Evolutionary conservation across 2,797 vertebrate species (phyloP), one percentile per base, ranked within the genome.

Genomic region (Cuniculus paca): DNA sequence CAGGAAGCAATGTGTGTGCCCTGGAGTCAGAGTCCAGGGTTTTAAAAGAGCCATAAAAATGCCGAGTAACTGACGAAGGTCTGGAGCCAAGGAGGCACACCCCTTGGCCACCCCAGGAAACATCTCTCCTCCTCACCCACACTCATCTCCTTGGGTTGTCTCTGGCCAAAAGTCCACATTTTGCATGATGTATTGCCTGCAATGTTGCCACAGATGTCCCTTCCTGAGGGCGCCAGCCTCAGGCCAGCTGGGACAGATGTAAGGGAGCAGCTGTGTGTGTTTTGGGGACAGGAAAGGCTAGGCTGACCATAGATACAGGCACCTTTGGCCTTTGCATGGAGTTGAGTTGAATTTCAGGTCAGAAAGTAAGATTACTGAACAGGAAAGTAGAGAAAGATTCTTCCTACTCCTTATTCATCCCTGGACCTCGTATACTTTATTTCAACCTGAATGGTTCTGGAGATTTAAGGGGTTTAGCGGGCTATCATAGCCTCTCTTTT

Each of bases 21-120:
- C 56, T 82, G 45, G 68, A 88, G 50, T 74, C 42, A n/a, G 77
- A 92, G 83, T 84, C 26, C 42, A 81, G 70, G 45, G 61, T 72
- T 95, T 31, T 58, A 78, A 91, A 85, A 80, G 86, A 94, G n/a
- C 45, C 87, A 90, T 93, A 97, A 91, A 97, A 91, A 95, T 88
- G 77, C 83, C 79, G 72, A 70, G 75, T 82, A 79, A 83, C 48
- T 90, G 89, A 89, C 4, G 1, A 63, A 85, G 39, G 7, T 91
- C 93, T 91, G 90, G 58, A 83, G 39, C 34, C 17, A 75, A 36
- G 79, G 26, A 86, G 81, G 68, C 39, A 56, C 13, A 5, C 74
- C 60, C 81, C 56, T 58, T 26, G 68, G 19, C 54, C 45, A 72
- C 68, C 72, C 54, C 48, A 36, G 68, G 36, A 75, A 84, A 52